Evolutionary conservation across 2,888 invertebrate species (phyloP), one percentile per base, ranked within the genome.

Genomic region (Lutraria lutraria): DNA sequence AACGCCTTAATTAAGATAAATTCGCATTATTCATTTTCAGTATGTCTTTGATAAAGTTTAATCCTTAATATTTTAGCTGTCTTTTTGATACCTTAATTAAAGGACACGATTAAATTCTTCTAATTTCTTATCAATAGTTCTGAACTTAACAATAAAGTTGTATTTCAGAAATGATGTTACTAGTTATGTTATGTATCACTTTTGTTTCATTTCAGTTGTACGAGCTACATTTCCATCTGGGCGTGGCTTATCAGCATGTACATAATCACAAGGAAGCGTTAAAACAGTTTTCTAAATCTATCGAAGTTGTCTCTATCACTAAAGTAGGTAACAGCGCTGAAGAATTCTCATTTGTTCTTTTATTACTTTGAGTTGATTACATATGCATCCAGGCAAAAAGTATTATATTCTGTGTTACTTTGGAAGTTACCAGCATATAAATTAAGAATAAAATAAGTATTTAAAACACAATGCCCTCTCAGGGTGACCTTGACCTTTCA

Each of bases 191-290:
- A 19, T 31, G 6, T 13, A 53, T 25, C 15, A 79, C 19, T 0
- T 8, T 34, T 79, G 6, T 79, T 53, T 76, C 19, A 16, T 87
- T 92, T 25, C 94, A 96, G 96, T 86, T 95, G 79, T 96, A 95
- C 89, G 96, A 96, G 90, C 86, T 94, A 12, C 93, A 95, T 86
- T 95, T 94, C 80, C 96, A 96, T 81, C 92, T 96, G 16, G 96
- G 95, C 0, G 93, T 95, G 72, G 96, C 95, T n/a, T 92, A 95
- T 19, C 96, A 96, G 85, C 94, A 95, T 56, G 34, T 95, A 53
- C 93, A 93, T 6, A 93, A 95, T 56, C 94, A 95, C 83, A 93
- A 88, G 52, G 94, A 94, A 68, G 95, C 96, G 0, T 91, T 94
- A 8, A 80, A 43, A 16, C 94, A 95, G 84, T 95, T 93, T 88